phyloP scores from a whole-genome alignment of 2,888 invertebrate species.

The Tholera decimalis region DNA sequence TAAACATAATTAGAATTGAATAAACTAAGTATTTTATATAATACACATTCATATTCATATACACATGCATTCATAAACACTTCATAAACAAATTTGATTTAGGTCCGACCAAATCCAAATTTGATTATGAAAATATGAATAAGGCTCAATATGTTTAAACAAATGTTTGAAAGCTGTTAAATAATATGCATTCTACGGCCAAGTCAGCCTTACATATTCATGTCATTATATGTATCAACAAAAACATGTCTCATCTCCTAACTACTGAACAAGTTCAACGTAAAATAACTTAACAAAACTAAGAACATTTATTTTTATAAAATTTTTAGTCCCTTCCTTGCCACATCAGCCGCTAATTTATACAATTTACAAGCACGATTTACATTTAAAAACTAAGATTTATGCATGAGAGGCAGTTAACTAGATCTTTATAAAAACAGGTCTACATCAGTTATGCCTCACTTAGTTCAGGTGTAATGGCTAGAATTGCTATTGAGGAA shows the following conservation, averaged over 20 bases:
- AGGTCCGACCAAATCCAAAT: no score
- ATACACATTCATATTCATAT: no score
- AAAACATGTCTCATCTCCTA: slow-evolving; percentile 2
- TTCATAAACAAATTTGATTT: no score
- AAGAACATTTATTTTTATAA: slow-evolving; percentile 2
- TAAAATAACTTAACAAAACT: background rate
- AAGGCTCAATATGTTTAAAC: no score
- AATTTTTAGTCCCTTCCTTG: slow-evolving; percentile 3
- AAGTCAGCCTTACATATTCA: no score
- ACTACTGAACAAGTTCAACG: background rate
- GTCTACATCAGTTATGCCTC: slow-evolving; percentile 51
- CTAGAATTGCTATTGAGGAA: slow-evolving; percentile 52
- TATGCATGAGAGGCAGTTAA: slow-evolving; percentile 49
- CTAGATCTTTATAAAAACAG: slow-evolving; percentile 45
- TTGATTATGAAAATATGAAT: no score
- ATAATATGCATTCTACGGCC: no score
- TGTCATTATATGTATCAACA: no score
- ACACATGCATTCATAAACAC: no score
- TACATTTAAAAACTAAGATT: slow-evolving; percentile 41
- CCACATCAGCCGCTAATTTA: slow-evolving; percentile 37
- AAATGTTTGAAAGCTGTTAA: no score
- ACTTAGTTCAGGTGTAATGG: slow-evolving; percentile 46
- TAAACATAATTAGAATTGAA: no score
- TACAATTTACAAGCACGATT: slow-evolving; percentile 48
- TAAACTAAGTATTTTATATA: no score